phyloP scores from a whole-genome alignment of 2,888 invertebrate genomes.

The Elysia crispata region DNA sequence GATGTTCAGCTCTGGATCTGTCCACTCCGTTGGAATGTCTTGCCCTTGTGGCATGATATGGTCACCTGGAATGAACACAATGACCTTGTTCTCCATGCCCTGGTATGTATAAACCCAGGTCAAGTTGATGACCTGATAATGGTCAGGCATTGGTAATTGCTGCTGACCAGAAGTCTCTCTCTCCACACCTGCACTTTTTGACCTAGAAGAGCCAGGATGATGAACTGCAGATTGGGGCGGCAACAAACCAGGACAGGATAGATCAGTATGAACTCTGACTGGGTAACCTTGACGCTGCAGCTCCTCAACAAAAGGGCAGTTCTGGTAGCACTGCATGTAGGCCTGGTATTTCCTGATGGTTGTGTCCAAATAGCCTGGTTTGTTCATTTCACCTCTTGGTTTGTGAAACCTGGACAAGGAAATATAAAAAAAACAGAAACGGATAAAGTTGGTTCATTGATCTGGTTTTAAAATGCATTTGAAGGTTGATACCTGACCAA shows the following conservation, averaged over 20 bases:
- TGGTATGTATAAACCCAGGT: conserved; percentile 52
- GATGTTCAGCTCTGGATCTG: conserved; percentile 38
- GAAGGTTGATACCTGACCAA: too few species aligned
- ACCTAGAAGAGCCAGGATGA: background rate
- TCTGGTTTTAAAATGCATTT: too few species aligned
- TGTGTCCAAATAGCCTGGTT: conserved; percentile 47
- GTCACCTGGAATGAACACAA: conserved; percentile 50
- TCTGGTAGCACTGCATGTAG: conserved; percentile 42
- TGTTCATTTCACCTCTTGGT: background rate
- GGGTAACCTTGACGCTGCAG: conserved; percentile 37
- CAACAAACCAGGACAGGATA: conserved; percentile 38
- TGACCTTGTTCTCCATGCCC: conserved; percentile 52
- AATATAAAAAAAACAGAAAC: background rate
- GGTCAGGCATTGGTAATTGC: background rate
- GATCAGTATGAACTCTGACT: conserved; percentile 33
- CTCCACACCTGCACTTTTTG: background rate
- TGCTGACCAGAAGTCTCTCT: background rate
- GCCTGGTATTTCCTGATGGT: conserved; percentile 38
- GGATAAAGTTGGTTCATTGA: too few species aligned
- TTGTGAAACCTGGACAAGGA: conserved; percentile 4
- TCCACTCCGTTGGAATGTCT: conserved; percentile 2
- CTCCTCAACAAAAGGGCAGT: conserved; percentile 32
- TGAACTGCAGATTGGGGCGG: background rate
- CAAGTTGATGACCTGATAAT: conserved; percentile 39
- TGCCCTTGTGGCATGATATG: conserved; percentile 20